Evolutionary conservation across 1,140 invertebrate genomes (phyloP).

Genomic region (Vanessa atalanta): DNA sequence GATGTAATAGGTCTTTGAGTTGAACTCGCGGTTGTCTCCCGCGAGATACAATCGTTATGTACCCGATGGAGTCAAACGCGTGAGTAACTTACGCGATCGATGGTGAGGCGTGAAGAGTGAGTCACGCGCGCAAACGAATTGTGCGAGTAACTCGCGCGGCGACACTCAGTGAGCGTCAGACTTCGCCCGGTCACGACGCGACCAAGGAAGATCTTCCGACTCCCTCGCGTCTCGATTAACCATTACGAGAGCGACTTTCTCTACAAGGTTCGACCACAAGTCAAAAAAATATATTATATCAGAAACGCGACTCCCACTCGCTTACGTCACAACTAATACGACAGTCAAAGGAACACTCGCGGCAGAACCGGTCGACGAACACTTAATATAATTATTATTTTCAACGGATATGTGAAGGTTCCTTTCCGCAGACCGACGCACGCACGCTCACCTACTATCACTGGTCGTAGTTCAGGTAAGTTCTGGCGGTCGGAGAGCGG

Average conservation of each 20-base stretch:
- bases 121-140: not conserved
- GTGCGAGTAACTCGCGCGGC: constrained; percentile 10
- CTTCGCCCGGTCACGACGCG: constrained; percentile 10
- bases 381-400: constrained; percentile 28
- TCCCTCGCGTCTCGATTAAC: constrained; percentile 20
- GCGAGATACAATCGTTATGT: not conserved
- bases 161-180: constrained; percentile 1
- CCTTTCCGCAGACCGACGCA: not conserved
- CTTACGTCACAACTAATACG: constrained; percentile 23
- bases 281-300: constrained; percentile 26
- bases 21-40: not conserved
- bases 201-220: constrained; percentile 5
- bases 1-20: no score
- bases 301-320: constrained; percentile 29
- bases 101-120: not conserved
- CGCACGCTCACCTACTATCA: not conserved
- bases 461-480: not conserved
- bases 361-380: constrained; percentile 29
- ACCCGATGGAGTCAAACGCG: not conserved
- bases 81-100: not conserved
- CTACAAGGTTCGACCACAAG: constrained; percentile 37
- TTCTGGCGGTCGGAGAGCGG: constrained; percentile 3
- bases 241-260: constrained; percentile 18
- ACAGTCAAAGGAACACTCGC: constrained; percentile 40
- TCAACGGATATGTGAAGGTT: constrained; percentile 37